Evolutionary conservation across 2,888 invertebrate species (phyloP).

Genomic region (Zootermopsis nevadensis): DNA sequence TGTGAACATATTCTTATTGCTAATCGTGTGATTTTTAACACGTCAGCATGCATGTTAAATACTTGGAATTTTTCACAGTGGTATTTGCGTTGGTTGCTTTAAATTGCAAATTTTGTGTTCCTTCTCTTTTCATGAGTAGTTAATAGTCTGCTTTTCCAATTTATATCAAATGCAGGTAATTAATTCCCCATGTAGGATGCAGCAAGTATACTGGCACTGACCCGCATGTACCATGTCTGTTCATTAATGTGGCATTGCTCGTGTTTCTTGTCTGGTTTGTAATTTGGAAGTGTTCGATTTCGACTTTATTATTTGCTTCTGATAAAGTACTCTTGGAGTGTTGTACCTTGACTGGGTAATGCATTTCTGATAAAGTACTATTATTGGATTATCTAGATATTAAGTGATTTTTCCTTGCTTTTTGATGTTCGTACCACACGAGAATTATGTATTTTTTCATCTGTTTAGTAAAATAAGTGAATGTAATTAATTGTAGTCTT

Average conservation of each 20-base stretch:
- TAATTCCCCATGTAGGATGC: neutral
- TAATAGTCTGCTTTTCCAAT: conserved; percentile 3
- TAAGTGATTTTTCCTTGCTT: neutral
- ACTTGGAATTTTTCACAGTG: neutral
- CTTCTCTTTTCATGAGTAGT: neutral
- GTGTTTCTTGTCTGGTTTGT: conserved; percentile 8
- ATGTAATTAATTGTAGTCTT: too few species aligned
- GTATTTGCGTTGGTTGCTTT: neutral
- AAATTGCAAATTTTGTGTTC: neutral
- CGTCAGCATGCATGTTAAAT: neutral
- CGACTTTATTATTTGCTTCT: neutral
- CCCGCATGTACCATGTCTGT: neutral
- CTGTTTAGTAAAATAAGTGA: too few species aligned
- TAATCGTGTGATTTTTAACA: neutral
- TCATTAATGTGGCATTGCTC: neutral
- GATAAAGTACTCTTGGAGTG: too few species aligned
- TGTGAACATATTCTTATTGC: neutral
- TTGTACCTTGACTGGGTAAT: neutral
- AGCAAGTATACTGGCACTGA: neutral
- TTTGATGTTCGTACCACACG: neutral
- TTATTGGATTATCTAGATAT: neutral
- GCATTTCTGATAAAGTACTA: neutral
- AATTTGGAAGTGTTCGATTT: neutral
- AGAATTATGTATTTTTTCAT: neutral
- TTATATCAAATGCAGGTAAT: neutral